Conservation (phyloP, 2,113 vertebrate genomes). For the Mesocricetus auratus region DNA sequence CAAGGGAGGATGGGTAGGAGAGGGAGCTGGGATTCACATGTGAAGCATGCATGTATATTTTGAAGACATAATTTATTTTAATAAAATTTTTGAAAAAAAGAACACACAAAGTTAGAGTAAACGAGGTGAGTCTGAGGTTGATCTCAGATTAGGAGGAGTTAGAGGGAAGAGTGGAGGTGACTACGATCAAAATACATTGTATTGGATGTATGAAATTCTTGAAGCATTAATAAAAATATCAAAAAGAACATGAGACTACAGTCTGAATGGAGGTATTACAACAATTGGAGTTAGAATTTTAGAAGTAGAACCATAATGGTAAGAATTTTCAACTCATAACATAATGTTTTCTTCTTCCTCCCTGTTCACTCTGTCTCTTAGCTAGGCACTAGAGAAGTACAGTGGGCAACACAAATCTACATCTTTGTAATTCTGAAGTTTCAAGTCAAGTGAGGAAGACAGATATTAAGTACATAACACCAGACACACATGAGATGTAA, state of each 20-base stretch:
- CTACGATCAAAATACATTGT: not conserved
- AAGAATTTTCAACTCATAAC: not conserved
- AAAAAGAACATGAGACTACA: not conserved
- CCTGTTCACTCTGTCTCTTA: not conserved
- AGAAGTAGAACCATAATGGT: not conserved
- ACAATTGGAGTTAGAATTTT: not conserved
- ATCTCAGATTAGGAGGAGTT: not conserved
- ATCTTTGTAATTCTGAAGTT: not conserved
- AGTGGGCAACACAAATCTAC: not conserved
- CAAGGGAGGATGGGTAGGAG: no score
- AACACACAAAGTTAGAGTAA: not conserved
- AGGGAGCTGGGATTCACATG: no score
- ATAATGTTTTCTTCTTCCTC: not conserved
- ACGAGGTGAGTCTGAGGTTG: no score
- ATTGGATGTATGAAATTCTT: not conserved
- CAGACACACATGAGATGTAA: not conserved
- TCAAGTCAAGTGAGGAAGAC: not conserved
- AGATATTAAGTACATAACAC: conserved; percentile 8
- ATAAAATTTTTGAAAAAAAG: no score
- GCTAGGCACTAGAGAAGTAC: not conserved
- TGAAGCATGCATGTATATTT: no score
- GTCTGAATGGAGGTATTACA: conserved; percentile 17
- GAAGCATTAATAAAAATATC: not conserved
- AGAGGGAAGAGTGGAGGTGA: not conserved
- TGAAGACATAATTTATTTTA: no score